A percentile compares a stretch with the other conserved stretches of the same genome.
These are phyloP conservation scores for Drosophila tristis DNA, from an alignment of 1,140 invertebrate genomes.

Conservation along the genomic window DNA sequence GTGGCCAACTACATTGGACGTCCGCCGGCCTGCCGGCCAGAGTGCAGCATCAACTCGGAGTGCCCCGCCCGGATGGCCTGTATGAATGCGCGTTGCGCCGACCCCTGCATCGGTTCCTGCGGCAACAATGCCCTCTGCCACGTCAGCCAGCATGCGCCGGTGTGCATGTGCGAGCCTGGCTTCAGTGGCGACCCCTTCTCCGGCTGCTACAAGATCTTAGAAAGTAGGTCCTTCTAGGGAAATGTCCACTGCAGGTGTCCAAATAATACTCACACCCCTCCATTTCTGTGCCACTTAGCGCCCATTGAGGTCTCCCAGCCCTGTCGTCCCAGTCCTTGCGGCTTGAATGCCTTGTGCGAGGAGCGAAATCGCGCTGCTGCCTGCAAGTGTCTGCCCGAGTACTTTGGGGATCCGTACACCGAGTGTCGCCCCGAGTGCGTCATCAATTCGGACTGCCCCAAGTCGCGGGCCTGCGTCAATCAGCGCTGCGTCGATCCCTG, in stretches of 20 bases:
- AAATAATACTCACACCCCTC: constrained; percentile 24
- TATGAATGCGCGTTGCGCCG: constrained; percentile 88
- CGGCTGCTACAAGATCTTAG: constrained; percentile 86
- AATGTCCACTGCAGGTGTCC: background rate
- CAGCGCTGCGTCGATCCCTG: constrained; percentile 94
- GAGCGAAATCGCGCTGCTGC: constrained; percentile 89
- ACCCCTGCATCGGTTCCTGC: constrained; percentile 91
- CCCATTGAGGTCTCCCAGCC: constrained; percentile 85
- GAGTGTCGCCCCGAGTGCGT: constrained; percentile 91
- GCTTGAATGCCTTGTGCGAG: constrained; percentile 92
- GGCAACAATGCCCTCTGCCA: constrained; percentile 88
- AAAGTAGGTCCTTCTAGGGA: constrained; percentile 84
- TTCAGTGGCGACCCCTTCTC: constrained; percentile 91
- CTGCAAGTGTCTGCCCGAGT: constrained; percentile 89
- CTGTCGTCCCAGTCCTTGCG: constrained; percentile 89
- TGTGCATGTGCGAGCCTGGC: constrained; percentile 88
- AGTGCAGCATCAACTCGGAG: constrained; percentile 89
- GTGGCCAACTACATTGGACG: constrained; percentile 88
- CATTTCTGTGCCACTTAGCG: constrained; percentile 69
- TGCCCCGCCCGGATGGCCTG: constrained; percentile 89
- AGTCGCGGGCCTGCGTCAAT: constrained; percentile 90
- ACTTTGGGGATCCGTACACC: constrained; percentile 89
- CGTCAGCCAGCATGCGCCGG: constrained; percentile 89
- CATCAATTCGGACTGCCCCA: constrained; percentile 91
- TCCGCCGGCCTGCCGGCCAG: constrained; percentile 90